These are phyloP conservation scores for Tauraco hartlaubi DNA, from an alignment of 2,797 vertebrate genomes.

Conservation along the genomic window DNA sequence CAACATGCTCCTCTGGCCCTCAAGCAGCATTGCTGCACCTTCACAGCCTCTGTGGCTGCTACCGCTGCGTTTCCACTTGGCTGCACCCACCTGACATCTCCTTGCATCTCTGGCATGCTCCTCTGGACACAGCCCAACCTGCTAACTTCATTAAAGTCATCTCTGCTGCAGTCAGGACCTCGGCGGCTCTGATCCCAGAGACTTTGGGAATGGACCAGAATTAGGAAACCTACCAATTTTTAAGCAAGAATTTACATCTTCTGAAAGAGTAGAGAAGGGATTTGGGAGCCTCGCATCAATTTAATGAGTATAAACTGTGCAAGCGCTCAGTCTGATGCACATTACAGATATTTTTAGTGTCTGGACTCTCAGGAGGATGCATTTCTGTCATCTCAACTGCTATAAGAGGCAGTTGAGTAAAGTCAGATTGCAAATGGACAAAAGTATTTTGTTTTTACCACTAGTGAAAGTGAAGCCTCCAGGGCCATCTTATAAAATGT, in stretches of 20 bases:
- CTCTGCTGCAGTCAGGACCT: neutral
- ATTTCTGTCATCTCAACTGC: neutral
- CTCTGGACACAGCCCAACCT: neutral
- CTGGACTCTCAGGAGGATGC: neutral
- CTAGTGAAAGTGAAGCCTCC: neutral
- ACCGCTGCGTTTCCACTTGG: neutral
- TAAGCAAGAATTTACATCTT: neutral
- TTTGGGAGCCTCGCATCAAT: neutral
- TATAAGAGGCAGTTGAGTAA: neutral
- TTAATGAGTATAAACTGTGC: neutral
- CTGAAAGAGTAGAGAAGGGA: neutral
- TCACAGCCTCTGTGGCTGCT: neutral
- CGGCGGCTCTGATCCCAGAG: neutral
- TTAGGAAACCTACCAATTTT: neutral
- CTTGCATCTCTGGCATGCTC: neutral
- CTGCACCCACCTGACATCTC: neutral
- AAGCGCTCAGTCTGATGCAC: neutral
- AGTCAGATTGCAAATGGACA: neutral
- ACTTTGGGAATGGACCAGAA: neutral
- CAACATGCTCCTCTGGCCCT: neutral
- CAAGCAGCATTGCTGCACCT: neutral
- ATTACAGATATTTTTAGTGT: neutral
- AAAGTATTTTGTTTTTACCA: neutral
- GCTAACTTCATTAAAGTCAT: neutral
- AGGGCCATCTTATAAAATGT: neutral